These are phyloP conservation scores for Strix uralensis DNA, from an alignment of 2,113 vertebrate genomes.

Conservation along the genomic window DNA sequence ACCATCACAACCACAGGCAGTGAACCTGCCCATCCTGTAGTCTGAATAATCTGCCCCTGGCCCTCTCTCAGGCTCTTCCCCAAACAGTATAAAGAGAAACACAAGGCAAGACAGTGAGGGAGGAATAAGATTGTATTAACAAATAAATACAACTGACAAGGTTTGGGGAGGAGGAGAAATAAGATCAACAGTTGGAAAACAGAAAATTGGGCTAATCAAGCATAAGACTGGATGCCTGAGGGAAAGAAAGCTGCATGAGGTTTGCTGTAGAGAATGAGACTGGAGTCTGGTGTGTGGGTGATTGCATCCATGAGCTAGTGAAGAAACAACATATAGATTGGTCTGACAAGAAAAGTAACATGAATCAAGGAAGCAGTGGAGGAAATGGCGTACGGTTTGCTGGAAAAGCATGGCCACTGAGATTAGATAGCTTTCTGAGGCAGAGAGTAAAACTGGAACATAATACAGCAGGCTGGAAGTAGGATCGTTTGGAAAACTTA, in stretches of 20 bases:
- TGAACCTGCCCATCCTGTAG: background rate
- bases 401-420: background rate
- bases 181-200: accelerated
- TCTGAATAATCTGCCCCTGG: background rate
- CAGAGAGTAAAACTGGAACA: background rate
- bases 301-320: background rate
- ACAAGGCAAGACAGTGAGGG: background rate
- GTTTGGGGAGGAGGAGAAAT: background rate
- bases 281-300: background rate
- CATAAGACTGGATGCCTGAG: background rate
- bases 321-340: background rate
- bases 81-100: background rate
- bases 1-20: background rate
- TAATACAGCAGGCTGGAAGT: background rate
- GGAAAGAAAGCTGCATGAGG: background rate
- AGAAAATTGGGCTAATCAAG: background rate
- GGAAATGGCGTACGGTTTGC: background rate
- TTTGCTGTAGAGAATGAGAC: background rate
- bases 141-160: background rate
- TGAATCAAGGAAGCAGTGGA: background rate
- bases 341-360: background rate
- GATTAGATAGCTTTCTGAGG: background rate
- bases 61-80: background rate
- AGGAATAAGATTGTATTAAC: background rate
- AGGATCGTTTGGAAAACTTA: background rate